Evolutionary conservation across 1,140 invertebrate genomes (phyloP).

Genomic region (Hesperophylax magnus): DNA sequence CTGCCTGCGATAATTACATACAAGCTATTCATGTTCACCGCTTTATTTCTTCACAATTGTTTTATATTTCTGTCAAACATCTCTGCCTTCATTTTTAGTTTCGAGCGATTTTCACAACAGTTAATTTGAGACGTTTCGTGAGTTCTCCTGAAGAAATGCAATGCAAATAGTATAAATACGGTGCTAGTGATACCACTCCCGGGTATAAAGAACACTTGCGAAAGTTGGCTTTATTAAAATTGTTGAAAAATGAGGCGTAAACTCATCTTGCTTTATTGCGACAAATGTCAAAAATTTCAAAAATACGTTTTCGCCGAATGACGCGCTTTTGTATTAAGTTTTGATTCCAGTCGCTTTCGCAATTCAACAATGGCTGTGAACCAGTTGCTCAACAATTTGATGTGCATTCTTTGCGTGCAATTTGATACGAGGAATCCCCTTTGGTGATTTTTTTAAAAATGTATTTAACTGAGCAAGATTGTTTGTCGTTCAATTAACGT

Average conservation of each 20-base stretch:
- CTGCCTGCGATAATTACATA: not conserved
- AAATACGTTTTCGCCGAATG: not conserved
- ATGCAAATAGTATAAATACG: constrained; percentile 9
- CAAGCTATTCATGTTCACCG: constrained; percentile 3
- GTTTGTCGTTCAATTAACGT: too few relatives aligned
- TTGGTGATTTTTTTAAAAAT: not conserved
- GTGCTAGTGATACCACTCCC: too few relatives aligned
- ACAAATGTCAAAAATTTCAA: constrained; percentile 15
- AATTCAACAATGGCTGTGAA: not conserved
- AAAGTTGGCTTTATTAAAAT: not conserved
- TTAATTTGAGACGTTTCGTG: constrained; percentile 20
- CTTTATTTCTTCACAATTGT: constrained; percentile 10
- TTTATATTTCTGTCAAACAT: constrained; percentile 3
- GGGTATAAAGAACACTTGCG: not conserved
- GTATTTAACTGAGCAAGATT: too few relatives aligned
- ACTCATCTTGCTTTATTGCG: not conserved
- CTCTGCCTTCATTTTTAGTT: constrained; percentile 19
- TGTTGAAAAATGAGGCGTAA: not conserved
- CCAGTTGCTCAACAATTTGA: not conserved
- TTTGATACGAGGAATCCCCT: not conserved
- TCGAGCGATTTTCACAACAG: constrained; percentile 18
- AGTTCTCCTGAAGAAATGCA: not conserved
- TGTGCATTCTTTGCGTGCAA: not conserved
- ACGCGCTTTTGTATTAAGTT: constrained; percentile 7
- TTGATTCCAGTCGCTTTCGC: not conserved